These are phyloP conservation scores for Philereme transversata DNA, from an alignment of 2,888 invertebrate genomes.

Conservation along the genomic window DNA sequence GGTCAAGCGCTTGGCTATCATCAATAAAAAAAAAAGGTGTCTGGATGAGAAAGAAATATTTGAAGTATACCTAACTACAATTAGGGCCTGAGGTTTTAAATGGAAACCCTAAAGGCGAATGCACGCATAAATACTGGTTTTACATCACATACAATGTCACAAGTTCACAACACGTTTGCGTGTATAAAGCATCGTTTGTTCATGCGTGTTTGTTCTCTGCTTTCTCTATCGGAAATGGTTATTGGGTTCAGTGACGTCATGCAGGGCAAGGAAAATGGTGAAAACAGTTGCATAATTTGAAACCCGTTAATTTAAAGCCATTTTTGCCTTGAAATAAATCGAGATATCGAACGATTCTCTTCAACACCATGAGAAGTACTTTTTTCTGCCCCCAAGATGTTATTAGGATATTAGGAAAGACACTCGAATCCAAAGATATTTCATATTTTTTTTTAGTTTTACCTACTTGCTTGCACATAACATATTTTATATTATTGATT, in stretches of 20 bases:
- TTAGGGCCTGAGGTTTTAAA: too few relatives aligned
- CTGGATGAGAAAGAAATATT: too few relatives aligned
- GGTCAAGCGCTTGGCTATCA: too few relatives aligned
- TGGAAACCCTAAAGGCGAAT: not conserved
- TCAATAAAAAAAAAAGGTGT: too few relatives aligned
- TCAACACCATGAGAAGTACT: too few relatives aligned
- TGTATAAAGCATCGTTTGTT: not conserved
- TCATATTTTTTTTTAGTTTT: too few relatives aligned
- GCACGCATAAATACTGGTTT: not conserved
- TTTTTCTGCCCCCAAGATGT: too few relatives aligned
- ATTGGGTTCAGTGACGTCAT: conserved; percentile 6
- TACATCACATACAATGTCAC: not conserved
- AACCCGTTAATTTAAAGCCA: not conserved
- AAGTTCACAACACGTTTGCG: not conserved
- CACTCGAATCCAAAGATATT: too few relatives aligned
- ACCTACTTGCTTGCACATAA: too few relatives aligned
- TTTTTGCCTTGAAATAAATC: not conserved
- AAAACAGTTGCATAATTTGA: not conserved
- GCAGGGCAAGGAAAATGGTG: conserved; percentile 1
- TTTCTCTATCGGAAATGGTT: not conserved
- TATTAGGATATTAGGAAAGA: too few relatives aligned
- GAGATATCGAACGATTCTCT: not conserved
- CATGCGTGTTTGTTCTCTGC: not conserved
- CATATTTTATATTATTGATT: too few relatives aligned
- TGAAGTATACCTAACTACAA: too few relatives aligned